Evolutionary conservation across 2,113 vertebrate genomes (phyloP), one percentile per base, ranked within the genome.

Genomic region (Nestor notabilis): DNA sequence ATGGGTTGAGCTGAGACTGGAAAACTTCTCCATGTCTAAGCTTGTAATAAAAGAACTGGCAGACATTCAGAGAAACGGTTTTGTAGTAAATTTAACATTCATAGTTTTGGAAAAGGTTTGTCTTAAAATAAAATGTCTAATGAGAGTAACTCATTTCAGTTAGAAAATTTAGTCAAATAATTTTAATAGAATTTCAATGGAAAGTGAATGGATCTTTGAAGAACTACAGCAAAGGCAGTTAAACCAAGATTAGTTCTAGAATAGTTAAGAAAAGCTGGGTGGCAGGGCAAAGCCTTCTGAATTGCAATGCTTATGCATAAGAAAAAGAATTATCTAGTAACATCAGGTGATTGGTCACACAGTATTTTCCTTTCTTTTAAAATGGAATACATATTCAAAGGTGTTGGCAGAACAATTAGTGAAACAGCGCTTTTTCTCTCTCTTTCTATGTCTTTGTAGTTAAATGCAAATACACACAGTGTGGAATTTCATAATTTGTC

Each of bases 51-150:
- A 92, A 75, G 83, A 96, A 89, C 77, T 94, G 82, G 91, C 61
- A 60, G 56, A 61, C 82, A 69, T 93, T 86, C 83, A 92, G 82
- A 94, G 74, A 90, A 97, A 95, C 86, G 94, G 89, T 95, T 94
- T 93, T 58, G 43, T 91, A 86, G 76, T 83, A 97, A 97, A 96
- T 95, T 92, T 95, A 84, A 39, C 50, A 88, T 88, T 91, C 79
- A 87, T 90, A 86, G 11, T 74, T 83, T 83, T 93, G 55, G 65
- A 63, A 95, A 93, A 75, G 35, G 9, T 65, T 72, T 95, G 88
- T 56, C n/a, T 95, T 97, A 75, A 66, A 66, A 95, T 88, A 83
- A 95, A 65, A 88, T 95, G 87, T 80, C 90, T 92, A 95, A 96
- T 78, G 55, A 93, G 31, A 88, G 14, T 50, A 82, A 85, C 97